A percentile compares a stretch with the other conserved stretches of the same genome.
phyloP scores from a whole-genome alignment of 2,797 vertebrate species.

The Protosalanx chinensis region DNA sequence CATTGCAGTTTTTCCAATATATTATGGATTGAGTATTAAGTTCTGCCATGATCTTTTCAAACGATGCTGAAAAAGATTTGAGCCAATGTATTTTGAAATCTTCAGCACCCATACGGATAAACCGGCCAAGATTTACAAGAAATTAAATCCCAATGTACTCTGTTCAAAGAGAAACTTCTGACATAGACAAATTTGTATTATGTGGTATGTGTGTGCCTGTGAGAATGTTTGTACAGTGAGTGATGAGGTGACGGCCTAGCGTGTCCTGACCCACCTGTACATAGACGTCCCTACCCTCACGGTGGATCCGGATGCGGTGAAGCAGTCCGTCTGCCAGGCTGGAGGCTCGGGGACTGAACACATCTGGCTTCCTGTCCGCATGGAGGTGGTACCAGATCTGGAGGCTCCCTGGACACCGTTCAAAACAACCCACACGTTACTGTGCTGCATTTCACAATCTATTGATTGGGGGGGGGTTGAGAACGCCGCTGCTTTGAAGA shows the following conservation, averaged over 20 bases:
- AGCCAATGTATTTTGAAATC: slow-evolving; percentile 42
- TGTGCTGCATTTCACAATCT: neutral
- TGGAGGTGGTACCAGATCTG: slow-evolving; percentile 81
- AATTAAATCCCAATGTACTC: no score
- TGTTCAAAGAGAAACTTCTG: neutral
- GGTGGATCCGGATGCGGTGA: slow-evolving; percentile 77
- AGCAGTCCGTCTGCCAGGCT: slow-evolving; percentile 79
- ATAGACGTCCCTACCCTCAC: slow-evolving; percentile 76
- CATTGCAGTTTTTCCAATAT: slow-evolving; percentile 40
- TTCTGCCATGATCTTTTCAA: slow-evolving; percentile 42
- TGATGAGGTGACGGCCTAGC: neutral
- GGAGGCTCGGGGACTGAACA: slow-evolving; percentile 74
- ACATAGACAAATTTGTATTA: no score
- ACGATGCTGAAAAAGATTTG: slow-evolving; percentile 30
- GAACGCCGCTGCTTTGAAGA: neutral
- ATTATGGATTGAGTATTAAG: slow-evolving; percentile 53
- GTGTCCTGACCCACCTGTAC: slow-evolving; percentile 72
- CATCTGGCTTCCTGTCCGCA: slow-evolving; percentile 69
- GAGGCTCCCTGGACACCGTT: slow-evolving; percentile 76
- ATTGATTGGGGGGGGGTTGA: neutral
- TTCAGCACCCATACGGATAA: neutral
- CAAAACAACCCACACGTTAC: neutral
- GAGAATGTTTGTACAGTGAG: neutral
- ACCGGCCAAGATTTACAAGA: neutral
- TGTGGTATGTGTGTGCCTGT: neutral